Conservation (phyloP, 2,888 invertebrate genomes). For the Melolontha melolontha region DNA sequence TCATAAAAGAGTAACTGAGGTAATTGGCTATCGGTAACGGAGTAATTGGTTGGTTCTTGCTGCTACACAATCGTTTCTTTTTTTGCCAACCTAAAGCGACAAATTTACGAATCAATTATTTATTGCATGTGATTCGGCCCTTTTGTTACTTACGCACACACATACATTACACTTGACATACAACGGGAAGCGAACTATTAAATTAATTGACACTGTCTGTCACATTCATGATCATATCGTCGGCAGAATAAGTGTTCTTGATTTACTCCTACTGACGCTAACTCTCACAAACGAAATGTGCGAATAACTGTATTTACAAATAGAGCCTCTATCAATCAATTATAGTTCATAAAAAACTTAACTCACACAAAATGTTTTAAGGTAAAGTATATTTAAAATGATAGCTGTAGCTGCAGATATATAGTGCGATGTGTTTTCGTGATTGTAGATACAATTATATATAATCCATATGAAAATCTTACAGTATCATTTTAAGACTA, state of each 20-base stretch:
- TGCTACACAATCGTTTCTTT: conserved; percentile 10
- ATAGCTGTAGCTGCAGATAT: no score
- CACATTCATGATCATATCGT: conserved; percentile 44
- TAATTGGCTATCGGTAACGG: conserved; percentile 51
- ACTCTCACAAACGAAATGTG: conserved; percentile 8
- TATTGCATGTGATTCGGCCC: conserved; percentile 35
- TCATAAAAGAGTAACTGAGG: conserved; percentile 45
- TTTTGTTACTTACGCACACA: conserved; percentile 34
- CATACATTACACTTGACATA: conserved; percentile 15
- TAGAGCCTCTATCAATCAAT: neutral
- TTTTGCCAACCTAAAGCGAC: conserved; percentile 30
- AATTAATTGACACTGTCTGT: conserved; percentile 46
- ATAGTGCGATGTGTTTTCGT: no score
- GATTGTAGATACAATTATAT: no score
- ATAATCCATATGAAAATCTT: no score
- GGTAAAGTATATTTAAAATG: no score
- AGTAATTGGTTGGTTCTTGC: conserved; percentile 46
- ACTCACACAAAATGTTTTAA: no score
- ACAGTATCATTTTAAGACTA: no score
- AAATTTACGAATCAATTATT: conserved; percentile 42
- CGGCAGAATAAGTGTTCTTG: conserved; percentile 39
- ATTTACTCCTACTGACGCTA: conserved; percentile 23
- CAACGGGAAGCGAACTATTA: conserved; percentile 46
- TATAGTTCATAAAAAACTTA: no score
- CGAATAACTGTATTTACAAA: conserved; percentile 27